These are phyloP conservation scores for Oophaga sylvatica DNA, from an alignment of 2,797 vertebrate genomes.

Conservation along the genomic window DNA sequence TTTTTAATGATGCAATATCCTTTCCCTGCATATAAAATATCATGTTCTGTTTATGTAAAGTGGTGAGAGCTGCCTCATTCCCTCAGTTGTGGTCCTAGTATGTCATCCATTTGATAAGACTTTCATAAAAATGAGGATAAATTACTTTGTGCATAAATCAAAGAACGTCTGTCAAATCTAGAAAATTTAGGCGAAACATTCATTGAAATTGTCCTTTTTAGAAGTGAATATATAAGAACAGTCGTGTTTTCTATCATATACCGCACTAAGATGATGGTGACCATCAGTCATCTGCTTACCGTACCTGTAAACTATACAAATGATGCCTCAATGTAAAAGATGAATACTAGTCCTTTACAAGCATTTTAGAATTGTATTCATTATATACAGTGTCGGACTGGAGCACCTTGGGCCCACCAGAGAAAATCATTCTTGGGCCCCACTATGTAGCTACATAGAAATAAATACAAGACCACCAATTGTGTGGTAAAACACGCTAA, in stretches of 20 bases:
- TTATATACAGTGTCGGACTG: too few species aligned
- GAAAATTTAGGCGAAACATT: background rate
- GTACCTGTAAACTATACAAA: background rate
- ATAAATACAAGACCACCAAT: too few species aligned
- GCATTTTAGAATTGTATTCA: too few species aligned
- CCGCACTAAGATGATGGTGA: background rate
- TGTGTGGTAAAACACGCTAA: too few species aligned
- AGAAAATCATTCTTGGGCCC: too few species aligned
- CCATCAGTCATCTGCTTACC: background rate
- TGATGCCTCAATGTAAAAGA: too few species aligned
- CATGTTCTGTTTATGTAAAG: background rate
- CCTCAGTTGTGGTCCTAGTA: constrained; percentile 1
- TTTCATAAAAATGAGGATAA: background rate
- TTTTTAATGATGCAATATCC: constrained; percentile 65
- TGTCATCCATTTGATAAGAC: background rate
- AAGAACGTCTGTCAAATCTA: background rate
- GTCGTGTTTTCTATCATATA: too few species aligned
- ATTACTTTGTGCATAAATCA: background rate
- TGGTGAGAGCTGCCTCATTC: background rate
- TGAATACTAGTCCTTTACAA: too few species aligned
- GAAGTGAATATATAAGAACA: background rate
- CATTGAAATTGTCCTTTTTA: background rate
- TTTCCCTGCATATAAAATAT: constrained; percentile 64
- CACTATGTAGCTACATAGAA: too few species aligned
- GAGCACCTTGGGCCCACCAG: too few species aligned